These are phyloP conservation scores for Rhorus exstirpatorius DNA, from an alignment of 2,888 invertebrate species.

Conservation along the genomic window DNA sequence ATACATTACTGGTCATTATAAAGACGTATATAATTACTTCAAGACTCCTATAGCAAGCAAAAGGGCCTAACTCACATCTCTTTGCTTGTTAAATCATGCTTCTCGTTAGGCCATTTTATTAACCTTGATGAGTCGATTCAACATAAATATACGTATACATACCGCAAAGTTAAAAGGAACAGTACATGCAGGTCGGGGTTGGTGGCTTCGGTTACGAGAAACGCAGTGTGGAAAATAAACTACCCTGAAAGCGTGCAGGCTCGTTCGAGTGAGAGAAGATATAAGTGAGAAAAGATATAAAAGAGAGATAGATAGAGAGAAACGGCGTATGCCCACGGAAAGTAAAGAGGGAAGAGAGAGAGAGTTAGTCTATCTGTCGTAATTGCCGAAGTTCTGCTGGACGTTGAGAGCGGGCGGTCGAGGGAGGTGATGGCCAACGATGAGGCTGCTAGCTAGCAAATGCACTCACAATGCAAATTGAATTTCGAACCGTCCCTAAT, in stretches of 20 bases:
- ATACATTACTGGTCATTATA: too few species aligned
- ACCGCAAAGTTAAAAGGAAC: neutral
- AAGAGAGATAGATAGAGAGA: conserved; percentile 14
- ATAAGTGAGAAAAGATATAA: conserved; percentile 17
- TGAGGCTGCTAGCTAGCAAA: conserved; percentile 53
- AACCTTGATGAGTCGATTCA: neutral
- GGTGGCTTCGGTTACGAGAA: conserved; percentile 22
- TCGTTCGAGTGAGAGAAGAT: conserved; percentile 29
- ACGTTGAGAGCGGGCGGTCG: neutral
- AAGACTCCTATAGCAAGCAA: neutral
- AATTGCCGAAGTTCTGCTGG: conserved; percentile 64
- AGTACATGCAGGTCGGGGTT: conserved; percentile 1
- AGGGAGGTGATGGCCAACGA: conserved; percentile 23
- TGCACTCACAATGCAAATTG: conserved; percentile 71
- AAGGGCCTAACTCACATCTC: neutral
- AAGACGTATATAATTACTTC: too few species aligned
- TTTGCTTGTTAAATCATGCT: neutral
- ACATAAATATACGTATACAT: neutral
- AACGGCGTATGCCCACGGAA: too few species aligned
- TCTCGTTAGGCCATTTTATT: neutral
- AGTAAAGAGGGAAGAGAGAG: conserved; percentile 15
- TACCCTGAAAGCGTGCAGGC: conserved; percentile 47
- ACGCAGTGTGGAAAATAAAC: conserved; percentile 48
- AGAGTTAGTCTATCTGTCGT: conserved; percentile 61
- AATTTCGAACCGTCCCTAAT: conserved; percentile 68